phyloP scores from a whole-genome alignment of 64 coral and sea anemone species.

The Astreopora myriophthalma region DNA sequence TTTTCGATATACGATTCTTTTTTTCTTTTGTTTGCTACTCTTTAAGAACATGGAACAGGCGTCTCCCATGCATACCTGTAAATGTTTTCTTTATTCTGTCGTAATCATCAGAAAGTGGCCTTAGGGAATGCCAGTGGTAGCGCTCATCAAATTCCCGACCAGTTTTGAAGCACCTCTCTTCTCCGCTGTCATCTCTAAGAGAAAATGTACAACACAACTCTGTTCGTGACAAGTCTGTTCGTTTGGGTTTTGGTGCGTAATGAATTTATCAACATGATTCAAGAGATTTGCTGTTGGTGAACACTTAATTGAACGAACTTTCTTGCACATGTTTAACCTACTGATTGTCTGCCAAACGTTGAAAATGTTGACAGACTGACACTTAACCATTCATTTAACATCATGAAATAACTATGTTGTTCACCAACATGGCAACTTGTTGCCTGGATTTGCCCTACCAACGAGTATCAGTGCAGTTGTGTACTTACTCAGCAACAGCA shows the following conservation, averaged over 20 bases:
- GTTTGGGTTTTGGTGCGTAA: background rate
- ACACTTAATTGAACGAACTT: no score
- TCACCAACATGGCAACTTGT: background rate
- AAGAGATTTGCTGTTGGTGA: no score
- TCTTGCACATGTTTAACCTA: no score
- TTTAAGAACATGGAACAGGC: background rate
- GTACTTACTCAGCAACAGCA: background rate
- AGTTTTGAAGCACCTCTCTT: conserved; percentile 23
- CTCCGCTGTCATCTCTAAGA: conserved; percentile 4
- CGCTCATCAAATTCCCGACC: conserved; percentile 79
- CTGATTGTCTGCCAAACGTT: no score
- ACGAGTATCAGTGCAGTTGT: background rate
- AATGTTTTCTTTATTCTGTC: conserved; percentile 37
- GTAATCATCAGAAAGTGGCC: conserved; percentile 79
- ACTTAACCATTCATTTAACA: no score
- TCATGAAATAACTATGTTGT: background rate
- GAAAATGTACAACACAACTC: background rate
- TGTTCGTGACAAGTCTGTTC: background rate
- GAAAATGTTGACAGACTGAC: no score
- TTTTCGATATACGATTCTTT: no score
- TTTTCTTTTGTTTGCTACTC: background rate
- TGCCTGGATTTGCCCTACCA: background rate
- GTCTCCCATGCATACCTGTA: conserved; percentile 13
- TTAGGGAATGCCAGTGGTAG: conserved; percentile 84
- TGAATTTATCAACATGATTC: no score